Conservation (phyloP, 2,888 invertebrate species). For the Drosophila buzzatii region DNA sequence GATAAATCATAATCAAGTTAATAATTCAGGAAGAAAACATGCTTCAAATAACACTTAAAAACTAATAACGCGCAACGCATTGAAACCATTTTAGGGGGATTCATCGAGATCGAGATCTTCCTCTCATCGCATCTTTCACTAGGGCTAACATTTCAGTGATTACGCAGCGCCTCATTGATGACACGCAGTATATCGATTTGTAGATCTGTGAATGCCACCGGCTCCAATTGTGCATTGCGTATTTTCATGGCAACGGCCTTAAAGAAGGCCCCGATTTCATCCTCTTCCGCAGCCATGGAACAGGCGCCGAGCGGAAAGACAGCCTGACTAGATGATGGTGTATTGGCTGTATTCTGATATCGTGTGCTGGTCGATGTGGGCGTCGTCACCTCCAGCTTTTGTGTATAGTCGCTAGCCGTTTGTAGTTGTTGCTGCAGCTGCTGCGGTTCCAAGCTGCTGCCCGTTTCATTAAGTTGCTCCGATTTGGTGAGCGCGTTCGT, state of each 20-base stretch:
- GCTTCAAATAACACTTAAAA: slow-evolving; percentile 65
- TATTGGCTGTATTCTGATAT: slow-evolving; percentile 41
- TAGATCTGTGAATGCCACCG: slow-evolving; percentile 82
- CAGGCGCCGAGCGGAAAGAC: slow-evolving; percentile 42
- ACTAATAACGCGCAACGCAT: slow-evolving; percentile 49
- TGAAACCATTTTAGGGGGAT: slow-evolving; percentile 39
- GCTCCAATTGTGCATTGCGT: slow-evolving; percentile 81
- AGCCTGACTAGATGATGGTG: slow-evolving; percentile 51
- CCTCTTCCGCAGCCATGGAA: slow-evolving; percentile 66
- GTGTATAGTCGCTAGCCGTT: slow-evolving; percentile 45
- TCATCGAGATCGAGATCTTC: slow-evolving; percentile 30
- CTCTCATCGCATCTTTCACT: slow-evolving; percentile 1
- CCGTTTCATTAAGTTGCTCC: slow-evolving; percentile 35
- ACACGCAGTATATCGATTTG: slow-evolving; percentile 83
- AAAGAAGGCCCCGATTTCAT: slow-evolving; percentile 84
- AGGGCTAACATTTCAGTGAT: slow-evolving; percentile 57
- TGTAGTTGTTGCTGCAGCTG: slow-evolving; percentile 46
- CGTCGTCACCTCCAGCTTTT: slow-evolving; percentile 57
- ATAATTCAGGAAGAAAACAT: slow-evolving; percentile 32
- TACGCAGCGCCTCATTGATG: slow-evolving; percentile 80
- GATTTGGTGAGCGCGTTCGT: slow-evolving; percentile 39
- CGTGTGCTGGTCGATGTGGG: slow-evolving; percentile 43
- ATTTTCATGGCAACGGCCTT: slow-evolving; percentile 84
- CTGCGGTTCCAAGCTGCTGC: slow-evolving; percentile 44
- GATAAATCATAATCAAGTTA: slow-evolving; percentile 37